Percentiles rank a stretch among this genome's conserved stretches.
Evolutionary conservation across 2,888 invertebrate genomes (phyloP).

Genomic region (Automeris io): DNA sequence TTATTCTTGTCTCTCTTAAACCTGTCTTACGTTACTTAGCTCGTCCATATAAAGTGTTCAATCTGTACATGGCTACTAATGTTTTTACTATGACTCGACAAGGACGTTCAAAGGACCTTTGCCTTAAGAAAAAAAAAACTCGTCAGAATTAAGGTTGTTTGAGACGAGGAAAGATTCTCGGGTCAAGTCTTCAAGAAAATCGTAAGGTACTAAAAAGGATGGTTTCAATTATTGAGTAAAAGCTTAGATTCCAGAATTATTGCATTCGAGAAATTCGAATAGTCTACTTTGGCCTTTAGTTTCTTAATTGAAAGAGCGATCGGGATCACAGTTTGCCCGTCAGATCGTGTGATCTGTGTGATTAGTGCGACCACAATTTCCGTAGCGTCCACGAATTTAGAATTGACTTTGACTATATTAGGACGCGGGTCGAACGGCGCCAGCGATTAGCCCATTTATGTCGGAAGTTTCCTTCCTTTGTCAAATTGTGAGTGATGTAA

Average conservation of each 20-base stretch:
- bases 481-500: neutral
- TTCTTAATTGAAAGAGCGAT: neutral
- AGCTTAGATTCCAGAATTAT: too few relatives aligned
- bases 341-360: neutral
- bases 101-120: conserved; percentile 2
- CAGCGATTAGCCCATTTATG: neutral
- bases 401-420: conserved; percentile 2
- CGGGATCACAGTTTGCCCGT: neutral
- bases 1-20: neutral
- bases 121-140: too few relatives aligned
- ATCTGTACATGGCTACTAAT: neutral
- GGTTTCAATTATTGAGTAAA: too few relatives aligned
- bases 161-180: too few relatives aligned
- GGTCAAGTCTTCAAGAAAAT: too few relatives aligned
- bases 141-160: too few relatives aligned
- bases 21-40: neutral
- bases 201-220: too few relatives aligned
- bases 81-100: neutral
- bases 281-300: too few relatives aligned
- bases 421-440: neutral
- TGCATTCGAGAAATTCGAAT: too few relatives aligned
- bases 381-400: neutral
- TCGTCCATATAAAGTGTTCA: neutral
- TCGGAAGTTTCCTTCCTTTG: neutral
- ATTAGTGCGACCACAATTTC: neutral